Evolutionary conservation across 37 sponge, comb jelly and placozoan genomes (phyloP), one percentile per base, ranked within the genome.

Genomic region (Hexactinellida sp.): DNA sequence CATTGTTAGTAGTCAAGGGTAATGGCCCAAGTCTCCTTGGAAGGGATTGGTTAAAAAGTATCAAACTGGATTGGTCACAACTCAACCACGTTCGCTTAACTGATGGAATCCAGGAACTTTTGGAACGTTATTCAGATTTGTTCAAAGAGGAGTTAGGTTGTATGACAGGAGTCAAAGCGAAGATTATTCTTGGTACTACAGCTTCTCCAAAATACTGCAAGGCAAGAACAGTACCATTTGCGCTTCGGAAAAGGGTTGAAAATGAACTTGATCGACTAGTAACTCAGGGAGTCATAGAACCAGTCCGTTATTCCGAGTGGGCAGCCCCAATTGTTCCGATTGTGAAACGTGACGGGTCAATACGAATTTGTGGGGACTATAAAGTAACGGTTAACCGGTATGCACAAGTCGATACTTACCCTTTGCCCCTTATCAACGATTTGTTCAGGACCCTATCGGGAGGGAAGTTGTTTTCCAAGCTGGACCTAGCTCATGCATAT

Each of bases 301-400:
- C 86, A 36, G 84, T 89, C 32, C 54, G 71, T 35, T 83, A 35
- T 19, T 76, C 84, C 24, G 41, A 86, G 30, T 87, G 90, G 90
- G 87, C 87, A 0, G 76, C 90, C 23, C 87, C 90, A 21, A 88
- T 88, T 25, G 87, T 88, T 37, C 76, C 87, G 24, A 76, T 88
- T 51, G 28, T 55, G 37, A 89, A 89, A 36, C 25, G 37, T 5
- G 84, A 87, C 54, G 87, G 84, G 36, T 41, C 87, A 25, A 54
- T 89, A n/a, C 36, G 90, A 41, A 37, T 89, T 32, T 89, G 87
- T 36, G 90, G 90, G 36, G 90, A 89, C 71, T 89, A 88, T 83
- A 36, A 84, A 38, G 25, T 86, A 1, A 88, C 89, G 28, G 86
- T 54, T 13, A 88, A 88, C 38, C 85, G 54, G 63, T 55, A 23